phyloP scores from a whole-genome alignment of 2,113 vertebrate species.

The Bufo bufo region DNA sequence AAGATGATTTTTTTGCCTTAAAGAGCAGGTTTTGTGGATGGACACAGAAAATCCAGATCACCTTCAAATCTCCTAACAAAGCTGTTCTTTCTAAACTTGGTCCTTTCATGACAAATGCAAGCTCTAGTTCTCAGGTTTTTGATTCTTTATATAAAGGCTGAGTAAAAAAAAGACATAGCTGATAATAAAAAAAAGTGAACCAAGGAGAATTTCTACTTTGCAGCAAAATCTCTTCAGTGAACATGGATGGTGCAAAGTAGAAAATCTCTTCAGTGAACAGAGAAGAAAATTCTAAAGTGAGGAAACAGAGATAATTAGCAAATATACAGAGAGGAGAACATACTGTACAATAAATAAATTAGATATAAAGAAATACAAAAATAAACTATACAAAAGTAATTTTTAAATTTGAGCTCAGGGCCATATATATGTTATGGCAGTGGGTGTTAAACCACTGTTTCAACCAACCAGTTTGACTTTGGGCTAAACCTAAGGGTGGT shows the following conservation, averaged over 20 bases:
- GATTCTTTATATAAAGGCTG: not conserved
- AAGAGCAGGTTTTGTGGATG: not conserved
- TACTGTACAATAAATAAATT: not conserved
- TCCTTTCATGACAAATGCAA: constrained; percentile 6
- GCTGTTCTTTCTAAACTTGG: not conserved
- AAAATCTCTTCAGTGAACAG: too few species aligned
- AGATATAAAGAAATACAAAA: not conserved
- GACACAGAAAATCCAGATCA: not conserved
- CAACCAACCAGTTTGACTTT: too few species aligned
- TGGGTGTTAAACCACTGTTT: too few species aligned
- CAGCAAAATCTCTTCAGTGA: constrained; percentile 3
- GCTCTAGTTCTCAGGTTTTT: not conserved
- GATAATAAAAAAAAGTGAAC: not conserved
- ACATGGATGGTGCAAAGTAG: not conserved
- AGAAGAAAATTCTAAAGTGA: not conserved
- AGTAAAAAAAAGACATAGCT: not conserved
- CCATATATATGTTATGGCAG: too few species aligned
- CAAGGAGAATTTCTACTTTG: not conserved
- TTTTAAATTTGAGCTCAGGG: too few species aligned
- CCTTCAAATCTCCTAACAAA: not conserved
- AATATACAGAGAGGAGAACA: not conserved
- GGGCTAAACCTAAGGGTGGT: too few species aligned
- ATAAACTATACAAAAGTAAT: not conserved
- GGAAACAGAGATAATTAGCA: not conserved
- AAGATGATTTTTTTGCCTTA: not conserved